Percentiles rank a stretch among this genome's conserved stretches.
Conservation (phyloP, 2,888 invertebrate genomes). For the Poecilobothrus nobilitatus region DNA sequence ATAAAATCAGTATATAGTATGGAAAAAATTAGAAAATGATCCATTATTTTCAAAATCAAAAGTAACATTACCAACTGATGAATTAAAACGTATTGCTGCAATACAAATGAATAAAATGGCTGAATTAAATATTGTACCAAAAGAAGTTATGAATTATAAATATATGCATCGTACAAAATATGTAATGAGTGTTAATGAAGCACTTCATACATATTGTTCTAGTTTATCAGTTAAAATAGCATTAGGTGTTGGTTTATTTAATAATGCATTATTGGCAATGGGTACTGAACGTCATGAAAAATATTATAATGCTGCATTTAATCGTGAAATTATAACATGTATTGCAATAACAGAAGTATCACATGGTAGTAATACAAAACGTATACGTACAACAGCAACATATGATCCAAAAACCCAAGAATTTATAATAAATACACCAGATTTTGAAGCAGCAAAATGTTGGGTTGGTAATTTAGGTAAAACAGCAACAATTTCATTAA, state of each 20-base stretch:
- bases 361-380: conserved; percentile 90
- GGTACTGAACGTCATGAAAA: conserved; percentile 66
- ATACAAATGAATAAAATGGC: conserved; percentile 59
- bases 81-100: conserved; percentile 63
- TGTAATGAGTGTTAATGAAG: conserved; percentile 69
- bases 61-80: conserved; percentile 56
- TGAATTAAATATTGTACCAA: conserved; percentile 56
- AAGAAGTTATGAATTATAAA: conserved; percentile 51
- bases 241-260: conserved; percentile 64
- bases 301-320: conserved; percentile 60
- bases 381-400: conserved; percentile 81
- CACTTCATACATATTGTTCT: conserved; percentile 59
- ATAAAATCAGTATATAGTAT: conserved; percentile 62
- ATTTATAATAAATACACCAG: conserved; percentile 84
- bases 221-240: conserved; percentile 71
- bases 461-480: conserved; percentile 92
- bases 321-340: conserved; percentile 67
- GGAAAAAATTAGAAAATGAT: conserved; percentile 68
- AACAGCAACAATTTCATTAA: conserved; percentile 74
- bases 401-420: conserved; percentile 69
- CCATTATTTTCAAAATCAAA: conserved; percentile 63
- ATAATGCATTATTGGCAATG: conserved; percentile 63
- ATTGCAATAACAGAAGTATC: conserved; percentile 88
- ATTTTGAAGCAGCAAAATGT: conserved; percentile 92
- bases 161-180: conserved; percentile 61